Evolutionary conservation across 2,797 vertebrate species (phyloP), one percentile per base, ranked within the genome.

Genomic region (Natrix natrix): DNA sequence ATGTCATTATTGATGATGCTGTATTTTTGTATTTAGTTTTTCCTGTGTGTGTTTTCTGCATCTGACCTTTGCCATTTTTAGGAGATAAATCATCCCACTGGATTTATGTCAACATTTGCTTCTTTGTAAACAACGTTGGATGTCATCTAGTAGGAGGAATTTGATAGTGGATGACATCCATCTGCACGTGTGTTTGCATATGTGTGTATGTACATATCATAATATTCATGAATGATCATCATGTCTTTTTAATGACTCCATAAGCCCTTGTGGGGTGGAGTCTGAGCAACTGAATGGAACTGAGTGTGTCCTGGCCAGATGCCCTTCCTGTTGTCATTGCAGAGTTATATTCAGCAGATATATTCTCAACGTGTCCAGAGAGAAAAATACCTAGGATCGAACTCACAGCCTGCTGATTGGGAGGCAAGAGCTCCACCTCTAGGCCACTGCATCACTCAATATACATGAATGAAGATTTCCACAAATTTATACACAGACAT

Each of bases 31-130:
- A 86, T 93, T 94, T 0, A 95, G 93, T 54, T 37, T 89, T 89
- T 61, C 94, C 94, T 93, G 91, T 94, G 83, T 93, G 28, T 22
- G 28, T 10, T 78, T 78, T 92, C 94, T 83, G 4, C 7, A 88
- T 54, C 94, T 86, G 93, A 87, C 61, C 13, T 32, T 94, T 95
- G 92, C 91, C 87, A 95, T 95, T 94, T 94, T 48, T 94, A 94
- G 92, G 89, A 92, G 54, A 88, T 91, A 93, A 95, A 14, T 57
- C 91, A 48, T 88, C 92, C 95, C 94, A 94, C 94, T 95, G 94
- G 95, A 96, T 28, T 32, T 95, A 20, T 5, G 5, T 90, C 93
- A 91, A 59, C 94, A 55, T 90, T 91, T 74, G 61, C 37, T 54
- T 54, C 37, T 32, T 26, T 43, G 6, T 17, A 55, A 95, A 91